Conservation (phyloP, 2,888 invertebrate species). For the Notocelia uddmanniana region DNA sequence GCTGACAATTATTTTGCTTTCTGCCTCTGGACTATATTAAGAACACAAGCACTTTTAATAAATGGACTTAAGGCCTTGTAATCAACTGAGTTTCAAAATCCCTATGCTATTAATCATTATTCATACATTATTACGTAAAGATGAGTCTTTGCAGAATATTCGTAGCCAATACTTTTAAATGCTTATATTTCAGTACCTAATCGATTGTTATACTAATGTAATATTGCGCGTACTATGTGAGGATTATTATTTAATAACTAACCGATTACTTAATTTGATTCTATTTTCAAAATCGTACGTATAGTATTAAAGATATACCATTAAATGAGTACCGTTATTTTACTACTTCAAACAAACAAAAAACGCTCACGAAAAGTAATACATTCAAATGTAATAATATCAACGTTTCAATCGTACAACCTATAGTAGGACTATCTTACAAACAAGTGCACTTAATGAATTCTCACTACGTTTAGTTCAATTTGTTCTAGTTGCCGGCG, state of each 20-base stretch:
- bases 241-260: conserved; percentile 22
- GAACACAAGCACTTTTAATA: conserved; percentile 23
- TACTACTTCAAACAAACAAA: conserved; percentile 49
- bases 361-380: conserved; percentile 57
- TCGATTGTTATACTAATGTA: conserved; percentile 21
- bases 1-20: not conserved
- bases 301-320: conserved; percentile 12
- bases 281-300: conserved; percentile 24
- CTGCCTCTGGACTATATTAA: not conserved
- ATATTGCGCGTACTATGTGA: conserved; percentile 29
- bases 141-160: conserved; percentile 28
- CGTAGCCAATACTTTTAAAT: conserved; percentile 34
- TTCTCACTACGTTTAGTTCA: conserved; percentile 76
- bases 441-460: conserved; percentile 81
- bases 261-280: conserved; percentile 13
- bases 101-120: conserved; percentile 24
- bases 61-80: conserved; percentile 40
- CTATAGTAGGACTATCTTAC: conserved; percentile 51
- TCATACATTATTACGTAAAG: conserved; percentile 29
- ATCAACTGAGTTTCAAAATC: conserved; percentile 24
- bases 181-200: conserved; percentile 29
- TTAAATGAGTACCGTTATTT: conserved; percentile 12
- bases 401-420: conserved; percentile 55
- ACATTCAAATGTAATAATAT: conserved; percentile 63
- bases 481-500: conserved; percentile 59